Evolutionary conservation across 2,797 vertebrate species (phyloP).

Genomic region (Acanthiza pusilla): DNA sequence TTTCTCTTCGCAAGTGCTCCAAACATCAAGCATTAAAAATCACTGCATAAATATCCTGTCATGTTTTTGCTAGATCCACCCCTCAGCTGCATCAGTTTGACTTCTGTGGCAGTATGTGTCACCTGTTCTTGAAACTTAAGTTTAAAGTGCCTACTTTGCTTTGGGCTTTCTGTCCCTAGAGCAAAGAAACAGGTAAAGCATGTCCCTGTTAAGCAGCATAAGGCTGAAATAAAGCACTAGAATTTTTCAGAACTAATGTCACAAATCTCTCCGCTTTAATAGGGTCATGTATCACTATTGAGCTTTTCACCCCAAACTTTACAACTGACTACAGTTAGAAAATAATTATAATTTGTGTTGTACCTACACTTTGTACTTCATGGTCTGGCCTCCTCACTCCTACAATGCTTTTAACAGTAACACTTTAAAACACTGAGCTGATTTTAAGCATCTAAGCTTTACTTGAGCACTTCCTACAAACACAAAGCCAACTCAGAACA

Average conservation of each 20-base stretch:
- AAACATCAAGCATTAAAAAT: background rate
- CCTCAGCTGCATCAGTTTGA: background rate
- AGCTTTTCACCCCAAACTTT: background rate
- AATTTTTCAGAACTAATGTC: background rate
- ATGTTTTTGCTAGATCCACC: background rate
- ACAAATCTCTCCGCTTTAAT: background rate
- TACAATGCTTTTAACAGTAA: background rate
- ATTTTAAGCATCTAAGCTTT: background rate
- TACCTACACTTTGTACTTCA: background rate
- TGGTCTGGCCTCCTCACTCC: accelerated
- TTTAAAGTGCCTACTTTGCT: background rate
- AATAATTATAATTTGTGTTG: background rate
- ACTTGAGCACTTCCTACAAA: background rate
- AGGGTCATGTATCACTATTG: accelerated
- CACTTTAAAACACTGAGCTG: background rate
- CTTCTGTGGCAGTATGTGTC: background rate
- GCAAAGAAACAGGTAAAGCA: background rate
- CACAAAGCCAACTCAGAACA: background rate
- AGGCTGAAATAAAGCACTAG: background rate
- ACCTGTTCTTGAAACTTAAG: background rate
- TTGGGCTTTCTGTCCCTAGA: background rate
- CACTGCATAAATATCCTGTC: background rate
- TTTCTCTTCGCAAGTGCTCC: background rate
- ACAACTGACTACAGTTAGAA: background rate
- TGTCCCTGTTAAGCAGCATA: background rate